A percentile compares a stretch with the other conserved stretches of the same genome.
These are phyloP conservation scores for Aulostomus chinensis DNA, from an alignment of 2,797 vertebrate genomes.

Conservation along the genomic window DNA sequence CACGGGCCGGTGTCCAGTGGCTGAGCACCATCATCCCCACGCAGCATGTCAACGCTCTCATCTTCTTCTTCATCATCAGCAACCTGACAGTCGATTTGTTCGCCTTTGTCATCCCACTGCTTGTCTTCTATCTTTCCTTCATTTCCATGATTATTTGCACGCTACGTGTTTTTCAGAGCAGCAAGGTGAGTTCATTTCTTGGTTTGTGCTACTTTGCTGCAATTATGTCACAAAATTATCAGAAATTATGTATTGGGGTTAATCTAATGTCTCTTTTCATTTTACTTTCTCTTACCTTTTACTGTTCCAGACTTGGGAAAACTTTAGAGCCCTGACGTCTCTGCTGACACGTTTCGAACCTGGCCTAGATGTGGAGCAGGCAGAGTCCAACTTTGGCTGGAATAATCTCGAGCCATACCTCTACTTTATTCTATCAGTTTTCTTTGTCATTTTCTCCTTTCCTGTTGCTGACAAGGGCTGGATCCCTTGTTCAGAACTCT, in stretches of 20 bases:
- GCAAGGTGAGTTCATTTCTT: constrained; percentile 78
- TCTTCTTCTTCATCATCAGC: constrained; percentile 99
- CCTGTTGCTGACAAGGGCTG: constrained; percentile 93
- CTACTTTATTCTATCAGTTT: constrained; percentile 92
- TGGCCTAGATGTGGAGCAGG: constrained; percentile 92
- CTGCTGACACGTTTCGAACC: constrained; percentile 92
- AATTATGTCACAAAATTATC: background rate
- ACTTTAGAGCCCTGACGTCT: constrained; percentile 90
- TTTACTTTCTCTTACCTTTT: background rate
- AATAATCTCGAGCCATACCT: constrained; percentile 94
- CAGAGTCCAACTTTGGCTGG: constrained; percentile 95
- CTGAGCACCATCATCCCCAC: constrained; percentile 93
- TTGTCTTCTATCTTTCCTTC: constrained; percentile 97
- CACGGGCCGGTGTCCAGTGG: constrained; percentile 96
- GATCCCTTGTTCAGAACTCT: constrained; percentile 95
- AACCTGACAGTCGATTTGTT: constrained; percentile 95
- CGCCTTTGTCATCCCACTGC: constrained; percentile 90
- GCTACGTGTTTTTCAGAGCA: constrained; percentile 92
- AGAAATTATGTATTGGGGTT: too few relatives aligned
- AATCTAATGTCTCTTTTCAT: too few relatives aligned
- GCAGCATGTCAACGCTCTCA: constrained; percentile 95
- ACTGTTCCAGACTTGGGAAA: constrained; percentile 88
- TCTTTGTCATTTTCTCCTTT: constrained; percentile 96
- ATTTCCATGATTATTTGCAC: constrained; percentile 98
- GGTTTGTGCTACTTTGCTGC: background rate